Evolutionary conservation across 2,888 invertebrate genomes (phyloP).

Genomic region (Rhagium mordax): DNA sequence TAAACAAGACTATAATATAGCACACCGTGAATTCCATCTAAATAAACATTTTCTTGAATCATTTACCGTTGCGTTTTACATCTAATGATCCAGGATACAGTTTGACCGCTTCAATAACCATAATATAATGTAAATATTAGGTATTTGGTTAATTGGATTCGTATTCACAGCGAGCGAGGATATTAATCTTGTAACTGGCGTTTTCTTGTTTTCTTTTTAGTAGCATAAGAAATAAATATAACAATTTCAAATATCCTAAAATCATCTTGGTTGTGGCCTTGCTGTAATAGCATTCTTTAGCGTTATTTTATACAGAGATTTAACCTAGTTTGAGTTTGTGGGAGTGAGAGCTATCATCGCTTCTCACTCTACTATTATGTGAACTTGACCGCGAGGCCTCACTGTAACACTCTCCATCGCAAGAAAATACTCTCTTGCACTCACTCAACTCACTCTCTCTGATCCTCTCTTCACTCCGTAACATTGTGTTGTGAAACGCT

Average conservation of each 20-base stretch:
- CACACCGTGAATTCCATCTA: too few species aligned
- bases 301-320: slow-evolving; percentile 13
- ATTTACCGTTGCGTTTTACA: too few species aligned
- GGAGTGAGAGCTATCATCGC: slow-evolving; percentile 33
- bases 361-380: slow-evolving; percentile 36
- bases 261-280: not conserved
- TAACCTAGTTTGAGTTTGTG: slow-evolving; percentile 35
- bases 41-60: too few species aligned
- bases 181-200: too few species aligned
- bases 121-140: not conserved
- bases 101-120: not conserved
- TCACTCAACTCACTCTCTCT: slow-evolving; percentile 55
- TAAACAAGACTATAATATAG: too few species aligned
- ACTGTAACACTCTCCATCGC: slow-evolving; percentile 53
- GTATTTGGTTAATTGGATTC: not conserved
- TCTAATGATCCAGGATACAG: not conserved
- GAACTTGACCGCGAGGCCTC: slow-evolving; percentile 41
- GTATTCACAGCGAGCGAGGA: too few species aligned
- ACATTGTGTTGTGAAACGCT: slow-evolving; percentile 23
- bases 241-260: not conserved
- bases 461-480: slow-evolving; percentile 41
- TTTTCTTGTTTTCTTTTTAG: not conserved
- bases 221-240: slow-evolving; percentile 5
- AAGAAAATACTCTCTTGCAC: slow-evolving; percentile 54
- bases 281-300: slow-evolving; percentile 7